Conservation (phyloP, 2,888 invertebrate species). For the Phania funesta region DNA sequence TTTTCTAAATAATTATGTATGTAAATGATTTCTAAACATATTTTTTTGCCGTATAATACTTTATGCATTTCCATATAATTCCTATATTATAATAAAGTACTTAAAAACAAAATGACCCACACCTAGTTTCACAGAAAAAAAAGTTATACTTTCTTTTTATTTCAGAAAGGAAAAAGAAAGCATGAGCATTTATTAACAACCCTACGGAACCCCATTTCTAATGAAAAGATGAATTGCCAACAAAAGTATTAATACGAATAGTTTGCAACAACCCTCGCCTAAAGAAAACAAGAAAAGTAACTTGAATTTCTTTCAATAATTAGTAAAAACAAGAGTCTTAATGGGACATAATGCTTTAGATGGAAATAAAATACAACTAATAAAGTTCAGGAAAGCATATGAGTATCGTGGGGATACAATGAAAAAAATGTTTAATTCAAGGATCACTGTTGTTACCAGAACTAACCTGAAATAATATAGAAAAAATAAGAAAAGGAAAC, state of each 20-base stretch:
- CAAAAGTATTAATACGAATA: conserved; percentile 55
- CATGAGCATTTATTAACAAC: conserved; percentile 10
- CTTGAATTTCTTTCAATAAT: conserved; percentile 51
- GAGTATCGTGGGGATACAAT: background rate
- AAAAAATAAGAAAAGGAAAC: background rate
- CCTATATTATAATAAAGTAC: conserved; percentile 39
- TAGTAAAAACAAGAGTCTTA: conserved; percentile 52
- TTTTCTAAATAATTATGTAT: conserved; percentile 17
- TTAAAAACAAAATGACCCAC: conserved; percentile 61
- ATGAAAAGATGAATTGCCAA: conserved; percentile 14
- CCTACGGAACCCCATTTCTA: background rate
- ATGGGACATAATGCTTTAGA: conserved; percentile 36
- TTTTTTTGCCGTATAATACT: too few relatives aligned
- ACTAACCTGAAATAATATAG: background rate
- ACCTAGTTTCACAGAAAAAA: conserved; percentile 48
- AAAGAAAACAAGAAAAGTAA: background rate
- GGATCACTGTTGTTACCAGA: background rate
- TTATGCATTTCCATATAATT: background rate
- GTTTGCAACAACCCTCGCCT: conserved; percentile 42
- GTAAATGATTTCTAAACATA: too few relatives aligned
- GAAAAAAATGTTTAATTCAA: background rate
- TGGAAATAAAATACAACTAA: conserved; percentile 26
- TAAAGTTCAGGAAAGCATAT: background rate
- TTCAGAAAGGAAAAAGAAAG: background rate
- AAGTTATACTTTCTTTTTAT: conserved; percentile 43